These are phyloP conservation scores for Hylaeus volcanicus DNA, from an alignment of 1,140 invertebrate genomes.

Conservation along the genomic window DNA sequence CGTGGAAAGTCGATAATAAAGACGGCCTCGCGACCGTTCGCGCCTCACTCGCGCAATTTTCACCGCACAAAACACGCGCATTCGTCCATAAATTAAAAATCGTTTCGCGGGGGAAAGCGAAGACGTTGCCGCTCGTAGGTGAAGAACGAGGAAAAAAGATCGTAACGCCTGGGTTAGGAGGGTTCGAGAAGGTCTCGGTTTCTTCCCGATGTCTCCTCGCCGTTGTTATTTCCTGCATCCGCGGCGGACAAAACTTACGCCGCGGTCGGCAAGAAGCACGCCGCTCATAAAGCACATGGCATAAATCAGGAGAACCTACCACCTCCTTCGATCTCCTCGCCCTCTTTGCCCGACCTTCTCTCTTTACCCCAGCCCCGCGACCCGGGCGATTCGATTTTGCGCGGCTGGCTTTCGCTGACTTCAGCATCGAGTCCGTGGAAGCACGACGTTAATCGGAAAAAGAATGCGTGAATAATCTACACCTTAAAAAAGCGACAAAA, in stretches of 20 bases:
- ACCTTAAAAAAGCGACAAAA: too few relatives aligned
- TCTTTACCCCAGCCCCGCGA: conserved; percentile 25
- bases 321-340: conserved; percentile 56
- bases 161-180: background rate
- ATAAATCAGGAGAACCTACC: conserved; percentile 71
- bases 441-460: conserved; percentile 65
- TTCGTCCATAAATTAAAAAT: conserved; percentile 14
- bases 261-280: conserved; percentile 59
- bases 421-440: conserved; percentile 67
- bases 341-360: conserved; percentile 38
- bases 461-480: too few relatives aligned
- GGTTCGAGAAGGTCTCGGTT: background rate
- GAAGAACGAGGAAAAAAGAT: background rate
- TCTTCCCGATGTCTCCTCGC: conserved; percentile 23
- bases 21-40: too few relatives aligned
- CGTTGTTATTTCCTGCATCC: conserved; percentile 30
- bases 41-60: too few relatives aligned
- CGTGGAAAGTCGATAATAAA: too few relatives aligned
- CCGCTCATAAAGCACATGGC: conserved; percentile 72
- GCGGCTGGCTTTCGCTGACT: conserved; percentile 61
- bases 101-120: conserved; percentile 16
- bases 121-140: conserved; percentile 19
- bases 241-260: conserved; percentile 68
- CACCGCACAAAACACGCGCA: too few relatives aligned
- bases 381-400: conserved; percentile 59